Percentiles rank a stretch among this genome's conserved stretches.
These are phyloP conservation scores for Eupithecia tripunctaria DNA, from an alignment of 2,888 invertebrate species.

Conservation along the genomic window DNA sequence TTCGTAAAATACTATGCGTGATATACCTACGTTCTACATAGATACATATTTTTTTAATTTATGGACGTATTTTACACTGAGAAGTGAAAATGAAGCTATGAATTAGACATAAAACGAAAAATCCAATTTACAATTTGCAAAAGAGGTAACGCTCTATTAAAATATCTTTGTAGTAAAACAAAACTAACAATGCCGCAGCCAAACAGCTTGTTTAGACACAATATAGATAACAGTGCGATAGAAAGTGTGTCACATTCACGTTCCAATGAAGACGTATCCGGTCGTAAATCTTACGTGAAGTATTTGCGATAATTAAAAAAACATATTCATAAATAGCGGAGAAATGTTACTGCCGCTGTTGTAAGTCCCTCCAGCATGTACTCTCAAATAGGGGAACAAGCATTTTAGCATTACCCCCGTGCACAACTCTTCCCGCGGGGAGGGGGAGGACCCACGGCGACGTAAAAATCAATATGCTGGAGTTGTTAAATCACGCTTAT, in stretches of 20 bases:
- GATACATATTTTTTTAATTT: background rate
- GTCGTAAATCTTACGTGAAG: constrained; percentile 78
- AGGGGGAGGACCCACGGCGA: constrained; percentile 83
- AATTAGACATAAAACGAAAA: constrained; percentile 20
- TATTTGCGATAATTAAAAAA: constrained; percentile 70
- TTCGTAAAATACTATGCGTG: background rate
- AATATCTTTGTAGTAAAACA: constrained; percentile 64
- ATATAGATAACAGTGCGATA: constrained; percentile 74
- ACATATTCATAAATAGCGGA: constrained; percentile 57
- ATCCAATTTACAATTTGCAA: constrained; percentile 31
- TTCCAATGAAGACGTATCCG: constrained; percentile 79
- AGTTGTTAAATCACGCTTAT: constrained; percentile 91
- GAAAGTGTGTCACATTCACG: constrained; percentile 81
- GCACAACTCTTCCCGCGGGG: constrained; percentile 84
- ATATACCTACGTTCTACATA: background rate
- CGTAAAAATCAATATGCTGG: constrained; percentile 88
- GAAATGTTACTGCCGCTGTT: constrained; percentile 61
- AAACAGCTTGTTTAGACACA: constrained; percentile 70
- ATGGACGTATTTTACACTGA: background rate
- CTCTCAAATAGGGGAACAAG: constrained; percentile 85
- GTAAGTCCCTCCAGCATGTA: constrained; percentile 82
- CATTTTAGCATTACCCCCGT: constrained; percentile 85
- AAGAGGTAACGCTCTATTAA: constrained; percentile 43
- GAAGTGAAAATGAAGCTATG: background rate
- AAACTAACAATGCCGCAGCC: constrained; percentile 60